Evolutionary conservation across 2,113 vertebrate genomes (phyloP), one percentile per base, ranked within the genome.

Genomic region (Callocephalon fimbriatum): DNA sequence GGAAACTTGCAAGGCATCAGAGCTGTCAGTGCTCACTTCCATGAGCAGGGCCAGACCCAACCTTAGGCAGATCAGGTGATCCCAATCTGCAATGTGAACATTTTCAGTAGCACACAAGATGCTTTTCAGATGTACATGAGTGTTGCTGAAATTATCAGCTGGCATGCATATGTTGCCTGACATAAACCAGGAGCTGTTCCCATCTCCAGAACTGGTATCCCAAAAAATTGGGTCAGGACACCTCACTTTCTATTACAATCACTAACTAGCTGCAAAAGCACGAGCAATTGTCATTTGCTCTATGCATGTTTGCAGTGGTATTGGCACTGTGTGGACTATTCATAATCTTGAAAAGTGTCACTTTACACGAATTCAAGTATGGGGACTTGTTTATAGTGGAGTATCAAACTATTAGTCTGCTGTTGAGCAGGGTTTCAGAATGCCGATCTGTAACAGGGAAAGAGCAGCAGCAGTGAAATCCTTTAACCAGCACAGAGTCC

Each of bases 401-500:
- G 26, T 47, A 75, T 31, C 0, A 0, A 92, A 82, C 35, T 62
- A 88, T 18, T 0, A 0, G 45, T n/a, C 45, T 54, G 59, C 67
- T 79, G 29, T 70, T 76, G 82, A 86, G 59, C 47, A 6, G 42
- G 14, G 38, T 77, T 92, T 95, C 86, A 88, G 88, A 80, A 73
- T 32, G 63, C 17, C 2, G 1, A 77, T 75, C 68, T 67, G 5
- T 78, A 59, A 81, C 32, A 71, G 2, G 1, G 61, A 76, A 88
- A 86, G 48, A 93, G n/a, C 67, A 92, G 71, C 71, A 80, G 74
- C 3, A 1, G 12, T 44, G 32, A 94, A 82, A 86, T 79, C 31
- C 18, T 90, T 50, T 59, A 62, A 62, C 63, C 40, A 87, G 47
- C 63, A 74, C 58, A 37, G 73, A 66, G 63, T 78, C 26, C 68